Base-by-base conservation (phyloP, 2,797 vertebrate species). In the Tokudaia tokunoshimensis region DNA sequence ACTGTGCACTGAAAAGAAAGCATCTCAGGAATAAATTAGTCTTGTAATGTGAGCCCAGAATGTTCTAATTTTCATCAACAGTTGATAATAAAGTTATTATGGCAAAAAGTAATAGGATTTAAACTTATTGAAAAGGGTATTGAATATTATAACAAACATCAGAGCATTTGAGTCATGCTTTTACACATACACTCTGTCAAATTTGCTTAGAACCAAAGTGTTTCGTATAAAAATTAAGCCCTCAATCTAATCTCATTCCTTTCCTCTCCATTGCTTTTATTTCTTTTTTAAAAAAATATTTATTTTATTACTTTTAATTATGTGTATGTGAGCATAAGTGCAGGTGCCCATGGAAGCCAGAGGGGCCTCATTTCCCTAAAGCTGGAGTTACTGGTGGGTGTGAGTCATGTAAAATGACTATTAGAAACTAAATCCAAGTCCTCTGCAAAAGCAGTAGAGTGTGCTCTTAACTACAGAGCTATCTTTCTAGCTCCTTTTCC, bases 21-120 rank as follows among this genome's bases (percentile, higher is more conserved):
- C 94, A 98, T 96, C 94, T 97, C 22, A 14, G 55, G 24, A 88
- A 94, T 95, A 96, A 97, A 72, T 31, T 34, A 98, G 96, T 97
- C 97, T 98, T 98, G 93, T 95, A 95, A 96, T 98, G 98, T 98
- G 97, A 98, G 92, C 98, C 97, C 98, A 98, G 98, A 98, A 97
- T 97, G 95, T 98, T 98, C 84, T 98, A 97, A 97, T 98, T 98
- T 97, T 98, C 93, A 97, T 98, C 98, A 98, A 97, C 94, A 98
- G 94, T 98, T 98, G 98, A 98, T 86, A 86, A 70, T 98, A 98
- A 98, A 98, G 96, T 96, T 98, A 98, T 98, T 98, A 91, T 31
- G 98, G 97, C 98, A 98, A 97, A 96, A 92, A 55, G 37, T 91
- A 61, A 76, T 89, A 65, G 65, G 17, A 85, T 59, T 82, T 92